Base-by-base conservation (phyloP, 2,113 vertebrate species). In the Zootoca vivipara region DNA sequence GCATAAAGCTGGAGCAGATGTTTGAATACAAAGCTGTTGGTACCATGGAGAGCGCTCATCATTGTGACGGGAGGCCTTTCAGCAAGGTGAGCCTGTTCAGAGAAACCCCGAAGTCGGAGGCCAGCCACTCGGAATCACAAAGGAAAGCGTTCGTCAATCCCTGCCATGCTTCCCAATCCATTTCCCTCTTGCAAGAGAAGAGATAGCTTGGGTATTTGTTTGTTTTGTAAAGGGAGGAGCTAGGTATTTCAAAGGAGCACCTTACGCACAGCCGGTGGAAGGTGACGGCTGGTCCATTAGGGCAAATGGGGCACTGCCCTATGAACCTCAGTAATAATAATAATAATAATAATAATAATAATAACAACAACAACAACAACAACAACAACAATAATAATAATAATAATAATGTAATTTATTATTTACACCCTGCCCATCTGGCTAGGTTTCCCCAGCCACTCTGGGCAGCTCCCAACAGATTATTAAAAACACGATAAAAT, bases 1-100 rank as follows among this genome's bases (percentile, higher is more conserved):
- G 83, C 90, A 93, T 93, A 93, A 86, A 86, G 38, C 28, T n/a
- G 87, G 87, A 78, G 89, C 82, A 89, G 90, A 86, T 67, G 86
- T 90, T 90, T 6, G 0, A 92, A 94, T 93, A 90, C 89, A 93
- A 81, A 86, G 94, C 40, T 70, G 74, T 33, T 0, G 13, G 84
- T 0, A 0, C 42, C 15, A 18, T 65, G 72, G 0, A 83, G 84
- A 87, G 70, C 7, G n/a, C 4, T 20, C 70, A 3, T 15, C 0
- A 0, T 64, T 70, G 74, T 15, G 67, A 78, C 26, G n/a, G 33
- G 73, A 40, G 64, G 52, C 26, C 12, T 40, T 70, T 5, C 78
- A 82, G 46, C 64, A 70, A 56, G 75, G 40, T 35, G 65, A 79
- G 77, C 20, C 7, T 35, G 67, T 91, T 85, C 35, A 24, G 85